Base-by-base conservation (phyloP, 2,113 vertebrate species). In the Triplophysa rosa region DNA sequence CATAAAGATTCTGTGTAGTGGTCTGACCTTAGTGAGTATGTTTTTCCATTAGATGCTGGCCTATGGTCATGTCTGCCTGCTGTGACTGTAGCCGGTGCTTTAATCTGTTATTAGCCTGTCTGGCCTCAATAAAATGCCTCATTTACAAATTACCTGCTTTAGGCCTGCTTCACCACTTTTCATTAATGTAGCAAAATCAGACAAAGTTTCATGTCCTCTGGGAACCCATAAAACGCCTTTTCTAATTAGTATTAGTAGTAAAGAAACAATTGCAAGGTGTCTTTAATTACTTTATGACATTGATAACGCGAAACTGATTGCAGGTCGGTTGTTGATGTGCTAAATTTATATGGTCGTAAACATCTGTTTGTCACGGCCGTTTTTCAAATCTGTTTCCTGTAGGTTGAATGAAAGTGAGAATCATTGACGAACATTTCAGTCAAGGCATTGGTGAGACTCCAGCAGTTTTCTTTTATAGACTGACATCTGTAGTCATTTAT, bases 251-350 rank as follows among this genome's bases (percentile, higher is more conserved):
- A 83, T 81, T 70, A 73, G 79, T 71, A 56, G 72, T 47, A 49
- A 73, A 84, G 86, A 84, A 84, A 89, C 90, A 37, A 37, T 37
- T 90, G 88, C 84, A 83, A 90, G 86, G 82, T 87, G 85, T 77
- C 86, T 90, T 91, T 90, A 91, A 93, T 92, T 89, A 91, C 87
- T 84, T 87, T 86, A 88, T 85, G 86, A 89, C 90, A 91, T 93
- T 91, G 90, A 90, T 86, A 85, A 80, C 74, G 61, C 85, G 84
- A 88, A 84, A 87, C 71, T 83, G 80, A 75, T 81, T 59, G 81
- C 78, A 82, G 66, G 82, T 84, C 80, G 37, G 82, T 89, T 81
- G 56, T 81, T 73, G 73, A 73, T 74, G 65, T 88, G 86, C 79
- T 80, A 84, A 84, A 90, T 84, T 86, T 85, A 89, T 89, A 85